A percentile compares a stretch with the other conserved stretches of the same genome.
Evolutionary conservation across 2,797 vertebrate genomes (phyloP).

Genomic region (Danio jaintianensis): DNA sequence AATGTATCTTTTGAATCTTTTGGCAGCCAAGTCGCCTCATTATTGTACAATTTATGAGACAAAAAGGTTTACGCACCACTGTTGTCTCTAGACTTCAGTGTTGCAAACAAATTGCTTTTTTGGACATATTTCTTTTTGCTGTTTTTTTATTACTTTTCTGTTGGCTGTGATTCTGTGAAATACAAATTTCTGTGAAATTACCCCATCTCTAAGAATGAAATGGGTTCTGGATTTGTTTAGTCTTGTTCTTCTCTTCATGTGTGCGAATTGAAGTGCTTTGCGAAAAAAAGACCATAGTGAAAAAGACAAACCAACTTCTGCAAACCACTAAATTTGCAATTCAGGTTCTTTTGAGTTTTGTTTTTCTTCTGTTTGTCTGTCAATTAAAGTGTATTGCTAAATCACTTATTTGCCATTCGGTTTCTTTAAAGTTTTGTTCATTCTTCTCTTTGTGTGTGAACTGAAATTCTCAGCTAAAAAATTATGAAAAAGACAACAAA

Average conservation of each 20-base stretch:
- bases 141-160: neutral
- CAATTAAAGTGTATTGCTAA: neutral
- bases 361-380: neutral
- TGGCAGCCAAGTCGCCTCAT: neutral
- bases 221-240: too few species aligned
- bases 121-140: neutral
- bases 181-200: neutral
- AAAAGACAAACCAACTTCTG: too few species aligned
- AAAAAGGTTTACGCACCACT: slow-evolving; percentile 1
- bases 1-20: neutral
- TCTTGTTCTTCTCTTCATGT: too few species aligned
- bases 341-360: neutral
- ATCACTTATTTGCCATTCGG: neutral
- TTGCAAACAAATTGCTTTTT: slow-evolving; percentile 18
- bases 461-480: too few species aligned
- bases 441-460: too few species aligned
- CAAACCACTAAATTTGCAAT: too few species aligned
- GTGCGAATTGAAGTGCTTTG: too few species aligned
- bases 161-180: neutral
- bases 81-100: slow-evolving; percentile 27
- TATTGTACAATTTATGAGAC: slow-evolving; percentile 8
- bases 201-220: too few species aligned
- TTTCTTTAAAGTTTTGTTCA: too few species aligned
- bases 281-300: too few species aligned
- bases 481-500: too few species aligned